Percentiles rank a stretch among this genome's conserved stretches.
These are phyloP conservation scores for Xestoiulus laeticollis DNA, from an alignment of 2,888 invertebrate genomes.

Conservation along the genomic window DNA sequence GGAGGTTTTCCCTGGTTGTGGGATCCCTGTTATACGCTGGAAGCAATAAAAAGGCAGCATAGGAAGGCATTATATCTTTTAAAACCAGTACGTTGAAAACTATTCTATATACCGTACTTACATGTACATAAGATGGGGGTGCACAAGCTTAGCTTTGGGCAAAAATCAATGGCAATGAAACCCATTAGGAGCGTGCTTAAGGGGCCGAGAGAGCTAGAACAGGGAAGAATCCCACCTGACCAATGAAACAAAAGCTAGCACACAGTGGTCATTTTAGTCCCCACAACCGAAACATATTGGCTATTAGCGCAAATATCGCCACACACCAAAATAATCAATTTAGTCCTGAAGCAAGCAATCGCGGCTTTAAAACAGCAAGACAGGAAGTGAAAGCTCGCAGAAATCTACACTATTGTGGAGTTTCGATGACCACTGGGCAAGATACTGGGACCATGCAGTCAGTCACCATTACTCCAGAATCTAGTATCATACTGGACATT, in stretches of 20 bases:
- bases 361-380: background rate
- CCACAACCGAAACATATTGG: background rate
- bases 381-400: background rate
- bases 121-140: too few relatives aligned
- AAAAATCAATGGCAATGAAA: background rate
- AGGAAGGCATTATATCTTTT: too few relatives aligned
- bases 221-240: background rate
- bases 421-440: background rate
- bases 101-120: too few relatives aligned
- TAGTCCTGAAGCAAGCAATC: too few relatives aligned
- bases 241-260: background rate
- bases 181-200: background rate
- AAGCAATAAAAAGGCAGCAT: too few relatives aligned
- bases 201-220: background rate
- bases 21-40: too few relatives aligned
- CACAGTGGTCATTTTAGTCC: background rate
- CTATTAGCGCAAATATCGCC: background rate
- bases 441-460: too few relatives aligned
- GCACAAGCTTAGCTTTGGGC: background rate
- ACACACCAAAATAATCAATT: background rate
- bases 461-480: too few relatives aligned
- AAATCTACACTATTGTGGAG: background rate
- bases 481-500: too few relatives aligned
- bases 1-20: too few relatives aligned
- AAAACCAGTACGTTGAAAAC: too few relatives aligned